Conservation (phyloP, 2,797 vertebrate genomes). For the Halcyon chelicuti region DNA sequence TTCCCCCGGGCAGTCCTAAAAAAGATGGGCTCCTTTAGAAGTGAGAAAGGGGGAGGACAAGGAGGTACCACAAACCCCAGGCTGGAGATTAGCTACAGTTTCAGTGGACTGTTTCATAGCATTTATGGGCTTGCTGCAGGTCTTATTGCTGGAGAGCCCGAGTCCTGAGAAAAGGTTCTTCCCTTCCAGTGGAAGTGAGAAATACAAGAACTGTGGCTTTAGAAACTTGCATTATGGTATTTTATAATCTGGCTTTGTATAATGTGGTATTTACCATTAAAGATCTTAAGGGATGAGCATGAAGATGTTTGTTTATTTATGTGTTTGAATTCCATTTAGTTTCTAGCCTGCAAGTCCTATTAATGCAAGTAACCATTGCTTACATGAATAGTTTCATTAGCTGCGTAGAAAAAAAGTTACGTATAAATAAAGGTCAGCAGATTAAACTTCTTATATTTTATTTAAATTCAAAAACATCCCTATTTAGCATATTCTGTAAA, state of each 20-base stretch:
- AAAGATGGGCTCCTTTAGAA: neutral
- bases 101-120: neutral
- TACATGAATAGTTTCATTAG: conserved; percentile 32
- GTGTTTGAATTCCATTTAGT: conserved; percentile 32
- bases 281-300: neutral
- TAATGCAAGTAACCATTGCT: conserved; percentile 4
- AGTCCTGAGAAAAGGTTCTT: neutral
- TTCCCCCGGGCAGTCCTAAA: neutral
- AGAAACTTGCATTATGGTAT: neutral
- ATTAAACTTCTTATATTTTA: conserved; percentile 25
- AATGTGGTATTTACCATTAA: conserved; percentile 15
- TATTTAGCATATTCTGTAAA: conserved; percentile 30
- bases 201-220: neutral
- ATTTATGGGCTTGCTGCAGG: neutral
- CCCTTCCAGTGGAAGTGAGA: neutral
- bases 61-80: neutral
- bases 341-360: conserved; percentile 7
- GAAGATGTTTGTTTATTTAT: conserved; percentile 46
- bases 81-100: neutral
- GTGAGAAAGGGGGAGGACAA: neutral
- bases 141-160: neutral
- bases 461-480: neutral
- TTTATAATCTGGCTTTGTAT: conserved; percentile 11
- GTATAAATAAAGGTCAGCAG: conserved; percentile 25
- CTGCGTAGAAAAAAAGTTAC: conserved; percentile 14